Conservation (phyloP, 2,888 invertebrate genomes). For the Allygus modestus region DNA sequence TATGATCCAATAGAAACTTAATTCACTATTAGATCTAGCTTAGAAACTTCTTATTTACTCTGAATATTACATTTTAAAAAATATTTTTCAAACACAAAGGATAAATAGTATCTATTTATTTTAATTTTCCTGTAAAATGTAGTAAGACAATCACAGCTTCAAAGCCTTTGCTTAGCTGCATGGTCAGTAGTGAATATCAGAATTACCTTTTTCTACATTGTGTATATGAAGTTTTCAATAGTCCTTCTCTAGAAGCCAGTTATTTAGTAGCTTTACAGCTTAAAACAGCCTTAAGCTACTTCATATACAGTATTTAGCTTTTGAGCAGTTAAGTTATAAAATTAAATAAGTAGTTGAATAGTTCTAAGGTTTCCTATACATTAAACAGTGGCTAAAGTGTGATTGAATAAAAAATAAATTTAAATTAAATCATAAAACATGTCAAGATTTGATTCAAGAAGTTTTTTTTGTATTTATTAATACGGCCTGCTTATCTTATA, state of each 20-base stretch:
- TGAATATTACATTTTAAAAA: no score
- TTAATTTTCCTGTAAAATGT: background rate
- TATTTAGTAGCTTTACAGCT: background rate
- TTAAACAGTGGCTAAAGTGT: no score
- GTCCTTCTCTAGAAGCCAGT: background rate
- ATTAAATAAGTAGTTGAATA: no score
- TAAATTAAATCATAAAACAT: no score
- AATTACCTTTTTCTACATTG: background rate
- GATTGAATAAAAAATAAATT: no score
- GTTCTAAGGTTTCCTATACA: no score
- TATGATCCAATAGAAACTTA: background rate
- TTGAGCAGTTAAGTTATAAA: background rate
- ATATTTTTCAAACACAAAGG: no score
- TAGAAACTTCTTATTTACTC: background rate
- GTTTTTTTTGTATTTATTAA: no score
- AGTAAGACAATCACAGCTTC: background rate
- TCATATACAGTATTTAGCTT: background rate
- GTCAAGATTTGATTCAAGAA: no score
- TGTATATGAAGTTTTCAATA: background rate
- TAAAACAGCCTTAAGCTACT: no score
- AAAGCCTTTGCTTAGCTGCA: slow-evolving; percentile 13
- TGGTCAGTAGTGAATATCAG: background rate
- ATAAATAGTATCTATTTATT: no score
- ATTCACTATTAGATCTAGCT: background rate
- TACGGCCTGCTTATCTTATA: no score